Evolutionary conservation across 1,140 invertebrate genomes (phyloP).

Genomic region (Anoplolepis gracilipes): DNA sequence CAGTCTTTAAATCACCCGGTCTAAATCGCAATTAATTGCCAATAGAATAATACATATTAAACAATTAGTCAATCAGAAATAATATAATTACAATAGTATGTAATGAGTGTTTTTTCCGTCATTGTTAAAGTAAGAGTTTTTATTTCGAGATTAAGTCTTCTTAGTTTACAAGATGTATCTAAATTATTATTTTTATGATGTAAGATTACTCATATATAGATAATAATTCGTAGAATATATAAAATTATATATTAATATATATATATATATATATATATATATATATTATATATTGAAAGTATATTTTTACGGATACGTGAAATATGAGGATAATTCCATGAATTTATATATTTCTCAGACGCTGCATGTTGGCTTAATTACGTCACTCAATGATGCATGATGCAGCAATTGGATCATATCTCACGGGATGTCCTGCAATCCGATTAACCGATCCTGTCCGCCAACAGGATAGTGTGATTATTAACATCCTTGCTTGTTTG

Average conservation of each 20-base stretch:
- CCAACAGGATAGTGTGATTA: conserved; percentile 32
- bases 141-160: not conserved
- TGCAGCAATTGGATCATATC: conserved; percentile 73
- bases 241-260: no score
- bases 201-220: not conserved
- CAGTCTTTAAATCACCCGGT: not conserved
- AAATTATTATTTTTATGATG: not conserved
- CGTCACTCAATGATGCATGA: conserved; percentile 72
- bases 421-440: conserved; percentile 66
- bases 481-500: conserved; percentile 36
- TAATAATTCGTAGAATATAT: no score
- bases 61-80: not conserved
- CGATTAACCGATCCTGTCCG: conserved; percentile 60
- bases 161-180: not conserved
- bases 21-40: not conserved
- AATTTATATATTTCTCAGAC: conserved; percentile 62
- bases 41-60: not conserved
- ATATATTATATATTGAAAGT: not conserved
- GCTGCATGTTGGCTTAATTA: conserved; percentile 65
- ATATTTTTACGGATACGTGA: not conserved
- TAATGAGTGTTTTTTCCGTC: not conserved
- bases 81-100: not conserved
- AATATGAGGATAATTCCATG: conserved; percentile 18
- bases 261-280: no score
- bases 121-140: not conserved